phyloP scores from a whole-genome alignment of 1,140 invertebrate species.

The Thrips palmi region DNA sequence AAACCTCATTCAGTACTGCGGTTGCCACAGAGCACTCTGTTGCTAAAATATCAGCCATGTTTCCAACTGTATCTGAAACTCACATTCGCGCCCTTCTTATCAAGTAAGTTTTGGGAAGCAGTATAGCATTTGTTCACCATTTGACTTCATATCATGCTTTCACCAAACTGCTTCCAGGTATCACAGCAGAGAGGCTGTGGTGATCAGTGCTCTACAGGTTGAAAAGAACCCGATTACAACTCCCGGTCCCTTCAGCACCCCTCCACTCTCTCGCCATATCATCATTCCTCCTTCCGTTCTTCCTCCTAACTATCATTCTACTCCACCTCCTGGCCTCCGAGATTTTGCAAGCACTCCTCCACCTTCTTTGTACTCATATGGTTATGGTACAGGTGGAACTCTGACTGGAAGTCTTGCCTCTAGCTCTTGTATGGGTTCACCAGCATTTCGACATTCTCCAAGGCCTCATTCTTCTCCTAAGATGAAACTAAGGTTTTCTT shows the following conservation, averaged over 20 bases:
- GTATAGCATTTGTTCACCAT: conserved; percentile 9
- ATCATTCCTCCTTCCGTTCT: conserved; percentile 17
- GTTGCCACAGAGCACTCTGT: conserved; percentile 41
- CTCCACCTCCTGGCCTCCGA: too few species aligned
- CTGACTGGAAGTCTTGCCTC: conserved; percentile 29
- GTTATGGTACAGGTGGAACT: conserved; percentile 33
- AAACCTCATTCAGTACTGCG: conserved; percentile 27
- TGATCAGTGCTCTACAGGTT: conserved; percentile 80
- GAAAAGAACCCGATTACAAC: conserved; percentile 80
- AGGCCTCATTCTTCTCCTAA: conserved; percentile 65
- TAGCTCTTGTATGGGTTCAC: too few species aligned
- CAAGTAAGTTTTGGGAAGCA: conserved; percentile 43
- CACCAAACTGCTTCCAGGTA: conserved; percentile 36
- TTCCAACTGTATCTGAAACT: conserved; percentile 73
- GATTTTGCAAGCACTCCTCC: too few species aligned
- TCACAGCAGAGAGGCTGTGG: conserved; percentile 80
- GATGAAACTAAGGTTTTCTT: conserved; percentile 69
- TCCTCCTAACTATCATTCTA: too few species aligned
- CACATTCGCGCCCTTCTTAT: conserved; percentile 71
- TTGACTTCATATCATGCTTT: neutral
- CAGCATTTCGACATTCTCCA: conserved; percentile 23
- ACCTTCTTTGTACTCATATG: too few species aligned
- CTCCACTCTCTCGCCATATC: conserved; percentile 24
- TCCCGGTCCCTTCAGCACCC: conserved; percentile 44
- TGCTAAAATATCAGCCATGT: conserved; percentile 72